Percentiles rank a stretch among this genome's conserved stretches.
phyloP scores from a whole-genome alignment of 2,888 invertebrate species.

The Sinotaia quadrata region DNA sequence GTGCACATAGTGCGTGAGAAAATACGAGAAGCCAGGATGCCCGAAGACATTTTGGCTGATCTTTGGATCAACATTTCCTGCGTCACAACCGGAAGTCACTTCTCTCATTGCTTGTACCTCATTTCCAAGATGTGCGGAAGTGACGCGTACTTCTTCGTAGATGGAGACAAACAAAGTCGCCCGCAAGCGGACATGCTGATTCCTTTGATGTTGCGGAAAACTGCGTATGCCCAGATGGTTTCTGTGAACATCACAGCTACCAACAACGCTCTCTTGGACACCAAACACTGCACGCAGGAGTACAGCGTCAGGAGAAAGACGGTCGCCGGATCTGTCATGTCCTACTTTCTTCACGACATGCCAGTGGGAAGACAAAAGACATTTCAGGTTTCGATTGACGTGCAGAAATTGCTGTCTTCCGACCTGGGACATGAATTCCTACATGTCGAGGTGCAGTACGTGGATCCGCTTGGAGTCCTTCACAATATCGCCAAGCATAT shows the following conservation, averaged over 20 bases:
- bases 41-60: conserved; percentile 50
- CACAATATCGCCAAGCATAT: conserved; percentile 16
- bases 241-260: conserved; percentile 44
- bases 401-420: neutral
- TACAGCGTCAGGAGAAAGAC: conserved; percentile 41
- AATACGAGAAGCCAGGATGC: conserved; percentile 48
- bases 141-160: conserved; percentile 64
- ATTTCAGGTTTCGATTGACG: conserved; percentile 43
- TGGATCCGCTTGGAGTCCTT: conserved; percentile 28
- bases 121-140: conserved; percentile 63
- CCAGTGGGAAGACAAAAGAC: conserved; percentile 48
- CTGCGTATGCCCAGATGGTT: conserved; percentile 58
- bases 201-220: conserved; percentile 59
- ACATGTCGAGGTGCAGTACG: conserved; percentile 35
- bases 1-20: conserved; percentile 55
- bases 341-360: conserved; percentile 54
- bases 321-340: conserved; percentile 30
- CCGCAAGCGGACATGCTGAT: conserved; percentile 60
- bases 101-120: conserved; percentile 59
- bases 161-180: conserved; percentile 49
- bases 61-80: conserved; percentile 63
- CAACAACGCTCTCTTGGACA: conserved; percentile 42
- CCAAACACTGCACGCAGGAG: conserved; percentile 48
- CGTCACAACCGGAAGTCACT: conserved; percentile 59
- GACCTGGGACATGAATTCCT: conserved; percentile 17